A percentile compares a stretch with the other conserved stretches of the same genome.
Conservation (phyloP, 1,140 invertebrate species). For the Meloidogyne exigua region DNA sequence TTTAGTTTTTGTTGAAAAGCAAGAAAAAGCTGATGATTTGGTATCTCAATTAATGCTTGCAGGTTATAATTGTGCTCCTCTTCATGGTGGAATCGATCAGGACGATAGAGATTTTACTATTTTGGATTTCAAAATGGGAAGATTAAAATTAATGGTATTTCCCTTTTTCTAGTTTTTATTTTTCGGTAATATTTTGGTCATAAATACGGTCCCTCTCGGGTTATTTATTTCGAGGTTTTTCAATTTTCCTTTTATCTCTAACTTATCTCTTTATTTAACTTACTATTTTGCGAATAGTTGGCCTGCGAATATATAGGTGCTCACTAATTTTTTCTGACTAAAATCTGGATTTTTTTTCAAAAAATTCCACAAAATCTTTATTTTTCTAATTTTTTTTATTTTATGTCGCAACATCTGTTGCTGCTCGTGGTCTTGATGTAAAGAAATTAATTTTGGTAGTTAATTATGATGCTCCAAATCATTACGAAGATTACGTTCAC, state of each 20-base stretch:
- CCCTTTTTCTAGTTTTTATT: not conserved
- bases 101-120: slow-evolving; percentile 97
- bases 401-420: slow-evolving; percentile 87
- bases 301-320: too few relatives aligned
- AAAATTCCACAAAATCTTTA: too few relatives aligned
- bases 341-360: too few relatives aligned
- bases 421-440: slow-evolving; percentile 92
- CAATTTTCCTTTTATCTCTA: too few relatives aligned
- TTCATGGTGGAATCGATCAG: slow-evolving; percentile 98
- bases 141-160: slow-evolving; percentile 71
- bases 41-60: slow-evolving; percentile 94
- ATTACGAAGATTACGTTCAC: slow-evolving; percentile 99
- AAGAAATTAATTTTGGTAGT: slow-evolving; percentile 95
- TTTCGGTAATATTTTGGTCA: too few relatives aligned
- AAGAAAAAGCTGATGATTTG: slow-evolving; percentile 89
- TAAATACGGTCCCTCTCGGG: too few relatives aligned
- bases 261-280: too few relatives aligned
- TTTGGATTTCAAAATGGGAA: slow-evolving; percentile 91
- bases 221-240: too few relatives aligned
- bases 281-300: too few relatives aligned
- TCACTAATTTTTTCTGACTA: too few relatives aligned
- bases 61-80: slow-evolving; percentile 86
- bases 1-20: slow-evolving; percentile 97
- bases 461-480: slow-evolving; percentile 99
- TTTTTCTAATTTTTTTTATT: too few relatives aligned